These are phyloP conservation scores for Caloenas nicobarica DNA, from an alignment of 2,113 vertebrate species.

Conservation along the genomic window DNA sequence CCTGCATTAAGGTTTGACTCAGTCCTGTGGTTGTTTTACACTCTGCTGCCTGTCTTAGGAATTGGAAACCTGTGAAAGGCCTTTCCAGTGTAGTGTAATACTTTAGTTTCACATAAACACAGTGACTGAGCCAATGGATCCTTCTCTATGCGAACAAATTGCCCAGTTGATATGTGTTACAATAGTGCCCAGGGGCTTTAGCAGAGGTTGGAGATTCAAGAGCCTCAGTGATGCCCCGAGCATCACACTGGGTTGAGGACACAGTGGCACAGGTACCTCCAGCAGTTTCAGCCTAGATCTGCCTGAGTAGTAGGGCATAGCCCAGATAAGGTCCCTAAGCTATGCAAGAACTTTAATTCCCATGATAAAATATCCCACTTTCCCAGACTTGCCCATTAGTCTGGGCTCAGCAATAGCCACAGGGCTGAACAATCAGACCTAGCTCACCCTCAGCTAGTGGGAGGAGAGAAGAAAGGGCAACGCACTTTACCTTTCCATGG, in stretches of 20 bases:
- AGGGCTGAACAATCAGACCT: background rate
- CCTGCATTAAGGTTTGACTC: background rate
- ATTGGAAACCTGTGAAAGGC: background rate
- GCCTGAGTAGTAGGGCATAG: background rate
- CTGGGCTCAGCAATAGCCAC: background rate
- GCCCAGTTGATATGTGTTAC: background rate
- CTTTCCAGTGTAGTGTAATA: background rate
- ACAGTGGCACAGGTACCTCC: rapidly evolving
- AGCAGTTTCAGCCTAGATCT: background rate
- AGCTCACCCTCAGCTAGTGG: background rate
- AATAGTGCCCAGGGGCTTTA: background rate
- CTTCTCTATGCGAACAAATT: background rate
- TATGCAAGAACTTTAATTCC: background rate
- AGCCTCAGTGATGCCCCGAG: background rate
- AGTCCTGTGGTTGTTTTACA: background rate
- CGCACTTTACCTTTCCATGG: background rate
- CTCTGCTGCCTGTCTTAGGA: background rate
- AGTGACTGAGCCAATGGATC: background rate
- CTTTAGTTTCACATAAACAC: too few species aligned
- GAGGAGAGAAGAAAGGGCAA: background rate
- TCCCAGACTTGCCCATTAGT: background rate
- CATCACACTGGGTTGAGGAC: background rate
- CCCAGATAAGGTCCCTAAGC: background rate
- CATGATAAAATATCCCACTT: background rate
- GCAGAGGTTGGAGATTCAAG: background rate